Evolutionary conservation across 2,113 vertebrate species (phyloP), one percentile per base, ranked within the genome.

Genomic region (Lipophrys pholis): DNA sequence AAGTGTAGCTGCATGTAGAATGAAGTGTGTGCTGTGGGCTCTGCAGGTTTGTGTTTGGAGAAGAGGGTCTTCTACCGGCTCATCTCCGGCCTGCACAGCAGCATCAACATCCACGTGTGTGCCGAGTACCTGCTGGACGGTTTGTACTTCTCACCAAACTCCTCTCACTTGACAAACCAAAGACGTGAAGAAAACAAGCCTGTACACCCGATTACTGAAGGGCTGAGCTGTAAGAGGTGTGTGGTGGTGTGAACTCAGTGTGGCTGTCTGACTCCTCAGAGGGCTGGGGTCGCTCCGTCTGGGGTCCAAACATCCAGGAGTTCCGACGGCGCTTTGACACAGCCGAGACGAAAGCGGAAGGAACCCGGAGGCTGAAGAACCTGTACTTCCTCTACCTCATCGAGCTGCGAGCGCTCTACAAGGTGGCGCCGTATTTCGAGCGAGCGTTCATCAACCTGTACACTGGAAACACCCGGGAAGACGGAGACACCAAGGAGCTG

Each of bases 41-140:
- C 14, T 52, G 1, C 80, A 99, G 97, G 97, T 73, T 89, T 99
- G 81, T 99, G 97, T 91, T 92, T 99, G 81, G 97, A 99, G 91
- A 99, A 99, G 79, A 94, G 97, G 87, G 97, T 98, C 11, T 99
- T 99, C 90, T 99, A 99, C 85, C 90, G 97, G 21, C 95, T 99
- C 21, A 99, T 99, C 89, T 99, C 97, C 0, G 97, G 97, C 80
- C 96, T 99, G 75, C 97, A 99, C 80, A 96, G 94, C 91, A 99
- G 97, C 91, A 99, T 99, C 91, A 99, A 99, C 85, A 94, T 99
- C 86, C 97, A 99, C 87, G 94, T 99, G 10, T 96, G 95, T 68
- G 96, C 96, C 12, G 91, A 96, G 82, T 95, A 96, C 80, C 96
- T 99, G 84, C 91, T 97, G 73, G 96, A 98, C 86, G 97, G 97